Conservation (phyloP, 64 coral and sea anemone species). For the Platygyra sinensis region DNA sequence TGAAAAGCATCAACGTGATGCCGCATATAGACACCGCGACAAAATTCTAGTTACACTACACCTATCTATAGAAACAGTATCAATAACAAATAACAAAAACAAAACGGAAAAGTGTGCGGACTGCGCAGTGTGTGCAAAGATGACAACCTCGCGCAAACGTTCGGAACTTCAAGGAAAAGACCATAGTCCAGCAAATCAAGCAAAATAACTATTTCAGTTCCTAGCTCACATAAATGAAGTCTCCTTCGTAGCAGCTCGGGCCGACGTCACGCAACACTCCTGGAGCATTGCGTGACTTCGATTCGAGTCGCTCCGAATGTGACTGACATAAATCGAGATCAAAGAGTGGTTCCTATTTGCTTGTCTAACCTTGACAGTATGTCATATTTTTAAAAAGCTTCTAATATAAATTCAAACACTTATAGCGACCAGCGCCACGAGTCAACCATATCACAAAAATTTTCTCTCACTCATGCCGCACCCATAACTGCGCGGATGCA, state of each 20-base stretch:
- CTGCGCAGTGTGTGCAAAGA: background rate
- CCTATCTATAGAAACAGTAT: background rate
- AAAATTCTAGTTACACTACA: background rate
- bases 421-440: background rate
- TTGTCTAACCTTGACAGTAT: no score
- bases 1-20: background rate
- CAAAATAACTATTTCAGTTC: background rate
- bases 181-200: background rate
- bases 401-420: background rate
- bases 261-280: no score
- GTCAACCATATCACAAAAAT: background rate
- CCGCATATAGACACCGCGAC: background rate
- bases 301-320: no score
- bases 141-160: background rate
- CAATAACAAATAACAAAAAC: constrained; percentile 1
- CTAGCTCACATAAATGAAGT: no score
- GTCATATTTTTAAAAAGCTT: background rate
- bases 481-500: background rate
- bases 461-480: no score
- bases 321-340: no score
- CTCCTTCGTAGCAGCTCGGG: no score
- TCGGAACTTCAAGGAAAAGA: background rate
- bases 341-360: no score
- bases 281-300: no score
- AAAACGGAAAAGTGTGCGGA: constrained; percentile 10